phyloP scores from a whole-genome alignment of 2,113 vertebrate genomes.

The Nettapus auritus region DNA sequence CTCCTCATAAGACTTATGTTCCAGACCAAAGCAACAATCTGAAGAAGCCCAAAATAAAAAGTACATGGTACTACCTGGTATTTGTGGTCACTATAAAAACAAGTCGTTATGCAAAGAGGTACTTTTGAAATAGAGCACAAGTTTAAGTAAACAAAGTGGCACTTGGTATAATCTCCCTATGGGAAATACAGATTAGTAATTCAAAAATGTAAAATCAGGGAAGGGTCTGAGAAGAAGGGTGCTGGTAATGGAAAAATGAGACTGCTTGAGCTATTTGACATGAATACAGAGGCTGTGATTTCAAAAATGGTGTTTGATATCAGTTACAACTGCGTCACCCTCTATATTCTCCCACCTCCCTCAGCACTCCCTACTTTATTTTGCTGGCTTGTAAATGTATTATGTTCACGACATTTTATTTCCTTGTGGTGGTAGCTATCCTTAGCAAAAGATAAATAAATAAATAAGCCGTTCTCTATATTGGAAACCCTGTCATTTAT shows the following conservation, averaged over 20 bases:
- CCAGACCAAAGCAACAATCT: not conserved
- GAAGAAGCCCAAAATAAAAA: not conserved
- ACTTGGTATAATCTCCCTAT: not conserved
- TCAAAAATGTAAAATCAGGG: not conserved
- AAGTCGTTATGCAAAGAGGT: not conserved
- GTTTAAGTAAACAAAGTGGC: not conserved
- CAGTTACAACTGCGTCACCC: not conserved
- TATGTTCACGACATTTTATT: not conserved
- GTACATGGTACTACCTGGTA: not conserved
- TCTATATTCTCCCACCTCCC: not conserved
- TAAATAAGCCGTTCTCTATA: not conserved
- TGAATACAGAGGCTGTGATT: not conserved
- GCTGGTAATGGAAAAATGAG: not conserved
- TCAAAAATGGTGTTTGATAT: not conserved
- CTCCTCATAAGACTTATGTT: too few relatives aligned
- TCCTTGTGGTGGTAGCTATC: not conserved
- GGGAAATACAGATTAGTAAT: not conserved
- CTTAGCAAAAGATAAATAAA: not conserved
- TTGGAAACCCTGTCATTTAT: not conserved
- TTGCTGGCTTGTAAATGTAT: not conserved
- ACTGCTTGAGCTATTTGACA: not conserved
- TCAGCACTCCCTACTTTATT: not conserved
- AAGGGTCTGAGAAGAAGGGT: not conserved
- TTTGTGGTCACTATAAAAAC: constrained; percentile 10
- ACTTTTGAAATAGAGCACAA: not conserved